phyloP scores from a whole-genome alignment of 2,113 vertebrate genomes.

The Oostethus manadensis region DNA sequence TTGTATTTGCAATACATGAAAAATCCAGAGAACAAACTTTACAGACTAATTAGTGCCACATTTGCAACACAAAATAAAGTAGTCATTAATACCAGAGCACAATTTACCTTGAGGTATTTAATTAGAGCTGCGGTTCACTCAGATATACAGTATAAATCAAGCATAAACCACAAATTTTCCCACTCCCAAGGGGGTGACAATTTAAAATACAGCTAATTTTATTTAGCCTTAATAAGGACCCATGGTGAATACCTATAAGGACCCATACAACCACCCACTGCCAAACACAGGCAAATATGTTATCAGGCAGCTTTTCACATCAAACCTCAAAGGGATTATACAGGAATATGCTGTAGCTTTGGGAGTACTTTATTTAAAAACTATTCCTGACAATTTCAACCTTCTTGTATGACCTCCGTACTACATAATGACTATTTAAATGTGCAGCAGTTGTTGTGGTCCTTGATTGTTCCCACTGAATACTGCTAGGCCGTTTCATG shows the following conservation, averaged over 20 bases:
- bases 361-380: constrained; percentile 10
- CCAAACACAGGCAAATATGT: constrained; percentile 40
- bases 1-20: not conserved
- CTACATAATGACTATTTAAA: constrained; percentile 44
- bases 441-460: constrained; percentile 57
- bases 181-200: constrained; percentile 48
- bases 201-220: constrained; percentile 62
- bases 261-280: constrained; percentile 44
- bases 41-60: constrained; percentile 23
- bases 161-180: constrained; percentile 44
- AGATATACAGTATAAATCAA: constrained; percentile 50
- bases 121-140: constrained; percentile 45
- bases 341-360: constrained; percentile 15
- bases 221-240: constrained; percentile 51
- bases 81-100: constrained; percentile 13
- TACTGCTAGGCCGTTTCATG: constrained; percentile 61
- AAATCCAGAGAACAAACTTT: not conserved
- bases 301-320: constrained; percentile 41
- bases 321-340: constrained; percentile 35
- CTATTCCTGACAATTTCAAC: constrained; percentile 8
- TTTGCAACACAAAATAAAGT: constrained; percentile 9
- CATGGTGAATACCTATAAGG: no score
- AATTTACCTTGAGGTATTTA: constrained; percentile 21
- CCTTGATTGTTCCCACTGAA: constrained; percentile 63
- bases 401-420: constrained; percentile 44